phyloP scores from a whole-genome alignment of 1,140 invertebrate species.

The Heliconius eleuchia region DNA sequence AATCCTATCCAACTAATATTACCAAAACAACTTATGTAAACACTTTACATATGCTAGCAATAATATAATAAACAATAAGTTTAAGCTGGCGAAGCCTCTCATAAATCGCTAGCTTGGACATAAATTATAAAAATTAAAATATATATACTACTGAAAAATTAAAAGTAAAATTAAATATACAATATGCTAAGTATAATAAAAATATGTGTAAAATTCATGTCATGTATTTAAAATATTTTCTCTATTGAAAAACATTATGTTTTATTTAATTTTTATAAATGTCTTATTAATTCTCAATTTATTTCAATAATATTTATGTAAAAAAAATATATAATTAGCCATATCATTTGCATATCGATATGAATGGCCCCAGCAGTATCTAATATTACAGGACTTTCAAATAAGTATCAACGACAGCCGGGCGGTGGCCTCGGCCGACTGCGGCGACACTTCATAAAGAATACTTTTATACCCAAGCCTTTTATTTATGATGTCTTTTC shows the following conservation, averaged over 20 bases:
- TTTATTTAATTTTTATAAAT: not conserved
- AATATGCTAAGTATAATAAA: too few relatives aligned
- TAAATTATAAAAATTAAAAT: too few relatives aligned
- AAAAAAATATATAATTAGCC: not conserved
- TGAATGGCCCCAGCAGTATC: slow-evolving; percentile 37
- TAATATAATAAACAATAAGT: too few relatives aligned
- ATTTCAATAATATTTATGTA: not conserved
- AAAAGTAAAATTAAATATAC: too few relatives aligned
- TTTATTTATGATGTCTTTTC: slow-evolving; percentile 76
- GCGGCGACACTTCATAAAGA: slow-evolving; percentile 79
- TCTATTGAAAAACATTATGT: not conserved
- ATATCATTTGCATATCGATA: slow-evolving; percentile 13
- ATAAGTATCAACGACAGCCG: slow-evolving; percentile 71
- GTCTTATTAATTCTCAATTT: not conserved
- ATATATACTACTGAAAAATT: too few relatives aligned
- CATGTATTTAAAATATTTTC: not conserved
- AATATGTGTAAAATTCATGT: too few relatives aligned
- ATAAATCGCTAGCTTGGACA: too few relatives aligned
- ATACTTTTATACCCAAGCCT: slow-evolving; percentile 76
- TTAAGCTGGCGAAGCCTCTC: too few relatives aligned
- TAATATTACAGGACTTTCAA: slow-evolving; percentile 76
- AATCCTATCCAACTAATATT: too few relatives aligned
- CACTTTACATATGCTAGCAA: too few relatives aligned
- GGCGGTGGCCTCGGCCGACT: slow-evolving; percentile 53
- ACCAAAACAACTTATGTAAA: too few relatives aligned